These are phyloP conservation scores for Tinea pellionella DNA, from an alignment of 2,888 invertebrate species.

Conservation along the genomic window DNA sequence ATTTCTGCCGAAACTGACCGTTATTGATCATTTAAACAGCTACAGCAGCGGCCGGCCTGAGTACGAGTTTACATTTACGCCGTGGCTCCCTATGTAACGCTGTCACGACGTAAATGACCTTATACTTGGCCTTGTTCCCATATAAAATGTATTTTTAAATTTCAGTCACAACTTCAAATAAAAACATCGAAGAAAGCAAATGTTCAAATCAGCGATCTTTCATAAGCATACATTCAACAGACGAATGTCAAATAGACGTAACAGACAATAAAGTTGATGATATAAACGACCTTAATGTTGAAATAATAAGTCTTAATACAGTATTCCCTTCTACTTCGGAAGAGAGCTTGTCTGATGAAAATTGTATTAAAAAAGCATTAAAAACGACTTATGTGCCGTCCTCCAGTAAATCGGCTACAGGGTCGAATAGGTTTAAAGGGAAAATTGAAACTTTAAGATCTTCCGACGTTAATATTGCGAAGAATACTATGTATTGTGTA, in stretches of 20 bases:
- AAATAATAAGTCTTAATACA: conserved; percentile 55
- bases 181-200: conserved; percentile 34
- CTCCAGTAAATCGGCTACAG: conserved; percentile 56
- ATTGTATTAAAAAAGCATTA: conserved; percentile 29
- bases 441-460: conserved; percentile 37
- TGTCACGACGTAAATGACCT: too few species aligned
- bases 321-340: conserved; percentile 63
- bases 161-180: conserved; percentile 57
- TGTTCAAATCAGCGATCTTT: conserved; percentile 53
- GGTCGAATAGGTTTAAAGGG: conserved; percentile 39
- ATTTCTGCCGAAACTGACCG: too few species aligned
- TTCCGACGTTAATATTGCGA: conserved; percentile 55
- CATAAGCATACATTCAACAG: conserved; percentile 62
- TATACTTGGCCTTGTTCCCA: too few species aligned
- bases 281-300: conserved; percentile 54
- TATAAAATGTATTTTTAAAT: too few species aligned
- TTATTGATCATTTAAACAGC: too few species aligned
- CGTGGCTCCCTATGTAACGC: too few species aligned
- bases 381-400: conserved; percentile 44
- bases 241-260: conserved; percentile 51
- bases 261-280: conserved; percentile 34
- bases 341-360: conserved; percentile 53
- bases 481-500: conserved; percentile 54
- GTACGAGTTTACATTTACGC: too few species aligned
- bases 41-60: too few species aligned